Percentiles rank a stretch among this genome's conserved stretches.
Conservation (phyloP, 2,113 vertebrate species). For the Dryoscopus gambensis region DNA sequence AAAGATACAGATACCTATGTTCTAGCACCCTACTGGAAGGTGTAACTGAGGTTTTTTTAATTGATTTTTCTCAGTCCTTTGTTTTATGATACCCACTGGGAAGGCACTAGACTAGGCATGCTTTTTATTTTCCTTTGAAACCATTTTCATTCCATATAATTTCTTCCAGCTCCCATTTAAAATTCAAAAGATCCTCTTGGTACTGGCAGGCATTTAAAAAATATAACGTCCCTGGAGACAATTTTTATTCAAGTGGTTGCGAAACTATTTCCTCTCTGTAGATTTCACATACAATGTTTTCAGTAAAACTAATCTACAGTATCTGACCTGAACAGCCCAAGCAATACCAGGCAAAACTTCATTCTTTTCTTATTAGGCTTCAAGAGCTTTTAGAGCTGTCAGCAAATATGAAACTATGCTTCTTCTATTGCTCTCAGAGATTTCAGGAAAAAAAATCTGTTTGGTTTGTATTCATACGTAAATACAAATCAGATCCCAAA, state of each 20-base stretch:
- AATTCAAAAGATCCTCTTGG: background rate
- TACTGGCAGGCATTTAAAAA: background rate
- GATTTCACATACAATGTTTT: background rate
- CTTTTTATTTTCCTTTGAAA: background rate
- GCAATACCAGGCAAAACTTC: background rate
- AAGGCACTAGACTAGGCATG: background rate
- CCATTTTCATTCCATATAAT: background rate
- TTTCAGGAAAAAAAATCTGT: background rate
- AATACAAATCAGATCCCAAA: background rate
- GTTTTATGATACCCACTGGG: background rate
- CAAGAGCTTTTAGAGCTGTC: background rate
- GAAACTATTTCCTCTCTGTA: background rate
- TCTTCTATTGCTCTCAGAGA: background rate
- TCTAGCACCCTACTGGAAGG: background rate
- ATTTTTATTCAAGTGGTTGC: constrained; percentile 9
- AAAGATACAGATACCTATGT: background rate
- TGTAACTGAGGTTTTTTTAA: background rate
- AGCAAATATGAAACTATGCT: background rate
- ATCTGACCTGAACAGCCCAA: constrained; percentile 6
- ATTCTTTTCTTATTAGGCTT: constrained; percentile 14
- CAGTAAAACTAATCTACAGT: background rate
- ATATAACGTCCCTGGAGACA: background rate
- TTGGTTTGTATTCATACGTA: background rate
- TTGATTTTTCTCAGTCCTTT: background rate
- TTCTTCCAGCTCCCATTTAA: background rate